Percentiles rank a stretch among this genome's conserved stretches.
These are phyloP conservation scores for Tychaedon coryphoeus DNA, from an alignment of 2,113 vertebrate species.

Conservation along the genomic window DNA sequence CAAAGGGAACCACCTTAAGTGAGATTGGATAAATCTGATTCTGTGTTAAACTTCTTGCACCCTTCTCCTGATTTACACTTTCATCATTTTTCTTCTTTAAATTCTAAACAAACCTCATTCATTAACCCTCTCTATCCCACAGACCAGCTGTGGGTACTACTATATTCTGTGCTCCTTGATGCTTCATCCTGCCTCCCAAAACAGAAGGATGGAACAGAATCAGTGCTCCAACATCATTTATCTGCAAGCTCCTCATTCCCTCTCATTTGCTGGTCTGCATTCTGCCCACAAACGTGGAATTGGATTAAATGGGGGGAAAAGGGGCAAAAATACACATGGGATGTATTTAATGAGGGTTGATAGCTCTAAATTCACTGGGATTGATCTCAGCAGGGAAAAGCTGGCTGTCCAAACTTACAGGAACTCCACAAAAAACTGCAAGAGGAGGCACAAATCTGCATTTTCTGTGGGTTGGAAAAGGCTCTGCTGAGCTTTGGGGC, in stretches of 20 bases:
- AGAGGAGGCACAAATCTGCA: background rate
- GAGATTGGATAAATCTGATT: no score
- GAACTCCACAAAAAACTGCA: background rate
- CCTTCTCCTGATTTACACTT: no score
- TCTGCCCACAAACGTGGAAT: background rate
- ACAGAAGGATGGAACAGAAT: background rate
- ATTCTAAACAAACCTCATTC: no score
- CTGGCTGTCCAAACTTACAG: constrained; percentile 6
- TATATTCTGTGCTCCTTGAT: background rate
- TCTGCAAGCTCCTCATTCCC: background rate
- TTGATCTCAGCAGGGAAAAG: constrained; percentile 20
- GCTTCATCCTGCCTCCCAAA: background rate
- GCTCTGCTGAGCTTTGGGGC: background rate
- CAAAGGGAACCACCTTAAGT: no score
- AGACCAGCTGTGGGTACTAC: no score
- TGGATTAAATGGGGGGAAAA: background rate
- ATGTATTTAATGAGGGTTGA: constrained; percentile 31
- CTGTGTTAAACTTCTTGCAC: no score
- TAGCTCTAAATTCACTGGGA: constrained; percentile 7
- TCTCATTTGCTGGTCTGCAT: background rate
- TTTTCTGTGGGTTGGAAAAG: background rate
- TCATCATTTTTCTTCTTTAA: no score
- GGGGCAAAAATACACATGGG: background rate
- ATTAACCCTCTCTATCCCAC: no score
- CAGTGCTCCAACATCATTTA: background rate